Base-by-base conservation (phyloP, 2,888 invertebrate genomes). In the Tinea semifulvella region DNA sequence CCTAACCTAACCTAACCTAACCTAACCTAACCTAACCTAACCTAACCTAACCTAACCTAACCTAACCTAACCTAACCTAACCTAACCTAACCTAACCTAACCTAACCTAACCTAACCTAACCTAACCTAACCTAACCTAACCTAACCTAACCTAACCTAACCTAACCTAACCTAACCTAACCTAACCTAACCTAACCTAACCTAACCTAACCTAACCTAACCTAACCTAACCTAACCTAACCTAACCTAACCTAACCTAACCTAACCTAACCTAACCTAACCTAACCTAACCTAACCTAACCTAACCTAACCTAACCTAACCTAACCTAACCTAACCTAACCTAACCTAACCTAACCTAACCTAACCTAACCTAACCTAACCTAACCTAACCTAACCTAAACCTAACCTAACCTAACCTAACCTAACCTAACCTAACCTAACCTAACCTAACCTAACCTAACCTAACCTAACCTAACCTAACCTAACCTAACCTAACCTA, bases 21-120 rank as follows among this genome's bases (percentile, higher is more conserved):
- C 42, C 20, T 22, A 40, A 19, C 42, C 20, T 13, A 16, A 39
- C 18, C 10, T n/a, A 39, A 13, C 16, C 39, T 18, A 39, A 14
- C 14, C 16, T n/a, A 39, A 39, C 39, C 39, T 39, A 39, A 18
- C 39, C 19, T 39, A 39, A 39, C 22, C 10, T 14, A 39, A 40
- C 25, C 40, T 22, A 40, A 40, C 40, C 40, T 22, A 40, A 40
- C 40, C 20, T 40, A 40, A 40, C 25, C 40, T 22, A 40, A 40
- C 40, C 25, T 40, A 22, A 40, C 40, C 40, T 22, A 40, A 11
- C 20, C 25, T 40, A 40, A 40, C 40, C 40, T 40, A 40, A 40
- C 40, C 40, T 40, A 40, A 40, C 40, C 40, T 22, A 40, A 22
- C 40, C 40, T 40, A 40, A 40, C 40, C 25, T 40, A 40, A 40